phyloP scores from a whole-genome alignment of 2,888 invertebrate genomes.

The Noctuana brunneofusca region DNA sequence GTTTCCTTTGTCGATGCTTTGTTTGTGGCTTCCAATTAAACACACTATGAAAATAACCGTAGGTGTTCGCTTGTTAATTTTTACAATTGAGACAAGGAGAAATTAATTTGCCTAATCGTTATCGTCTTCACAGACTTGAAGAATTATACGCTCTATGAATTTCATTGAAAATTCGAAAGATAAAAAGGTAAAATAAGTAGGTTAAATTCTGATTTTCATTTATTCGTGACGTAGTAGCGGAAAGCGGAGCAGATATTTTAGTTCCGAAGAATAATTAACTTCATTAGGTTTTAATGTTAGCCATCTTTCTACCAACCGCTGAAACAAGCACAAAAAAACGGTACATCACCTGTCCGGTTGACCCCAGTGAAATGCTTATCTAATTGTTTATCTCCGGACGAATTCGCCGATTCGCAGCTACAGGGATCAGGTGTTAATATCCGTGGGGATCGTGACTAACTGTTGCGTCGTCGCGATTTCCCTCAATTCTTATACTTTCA shows the following conservation, averaged over 20 bases:
- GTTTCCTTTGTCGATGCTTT: conserved; percentile 27
- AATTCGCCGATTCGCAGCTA: conserved; percentile 50
- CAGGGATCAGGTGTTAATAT: conserved; percentile 72
- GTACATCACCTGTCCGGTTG: conserved; percentile 53
- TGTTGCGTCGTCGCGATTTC: conserved; percentile 11
- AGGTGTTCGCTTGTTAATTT: conserved; percentile 20
- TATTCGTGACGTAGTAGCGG: background rate
- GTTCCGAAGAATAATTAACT: no score
- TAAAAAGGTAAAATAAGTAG: no score
- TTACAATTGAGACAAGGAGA: background rate
- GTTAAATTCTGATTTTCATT: background rate
- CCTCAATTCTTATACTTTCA: conserved; percentile 16
- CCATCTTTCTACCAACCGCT: background rate
- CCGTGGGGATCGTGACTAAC: conserved; percentile 68
- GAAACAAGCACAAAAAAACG: conserved; percentile 46
- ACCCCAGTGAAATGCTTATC: conserved; percentile 71
- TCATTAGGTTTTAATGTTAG: background rate
- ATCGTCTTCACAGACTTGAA: background rate
- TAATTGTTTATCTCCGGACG: conserved; percentile 74
- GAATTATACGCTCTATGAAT: background rate
- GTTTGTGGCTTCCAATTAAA: conserved; percentile 43
- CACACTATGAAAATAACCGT: conserved; percentile 29
- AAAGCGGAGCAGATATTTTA: no score
- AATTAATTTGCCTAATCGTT: background rate
- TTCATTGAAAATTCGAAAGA: background rate